These are phyloP conservation scores for Masnerella sp. DNA, from an alignment of 2,888 invertebrate genomes.

Conservation along the genomic window DNA sequence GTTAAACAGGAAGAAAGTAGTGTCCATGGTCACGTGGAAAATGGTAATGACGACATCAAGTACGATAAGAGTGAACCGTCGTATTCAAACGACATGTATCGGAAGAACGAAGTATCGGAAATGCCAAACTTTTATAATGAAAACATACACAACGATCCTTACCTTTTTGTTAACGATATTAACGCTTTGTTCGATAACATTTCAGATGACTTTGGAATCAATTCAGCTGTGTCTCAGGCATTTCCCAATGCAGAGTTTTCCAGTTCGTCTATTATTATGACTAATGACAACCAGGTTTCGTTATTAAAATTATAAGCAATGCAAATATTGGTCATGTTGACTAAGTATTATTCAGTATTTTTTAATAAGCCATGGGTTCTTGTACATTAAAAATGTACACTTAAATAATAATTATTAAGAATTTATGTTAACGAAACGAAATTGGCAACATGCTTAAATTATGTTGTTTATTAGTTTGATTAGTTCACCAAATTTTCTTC, in stretches of 20 bases:
- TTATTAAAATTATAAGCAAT: conserved; percentile 46
- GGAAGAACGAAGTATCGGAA: conserved; percentile 29
- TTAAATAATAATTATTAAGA: too few species aligned
- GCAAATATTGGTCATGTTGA: neutral
- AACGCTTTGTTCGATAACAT: conserved; percentile 44
- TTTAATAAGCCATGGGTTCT: too few species aligned
- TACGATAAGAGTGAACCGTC: conserved; percentile 22
- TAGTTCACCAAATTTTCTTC: too few species aligned
- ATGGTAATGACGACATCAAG: conserved; percentile 3
- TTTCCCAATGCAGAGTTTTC: conserved; percentile 44
- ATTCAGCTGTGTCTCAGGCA: conserved; percentile 34
- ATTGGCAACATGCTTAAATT: too few species aligned
- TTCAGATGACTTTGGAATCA: conserved; percentile 42
- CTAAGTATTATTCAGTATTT: too few species aligned
- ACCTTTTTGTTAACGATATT: conserved; percentile 44
- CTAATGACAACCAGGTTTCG: conserved; percentile 46
- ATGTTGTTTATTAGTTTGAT: too few species aligned
- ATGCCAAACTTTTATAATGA: conserved; percentile 36
- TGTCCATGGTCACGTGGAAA: neutral
- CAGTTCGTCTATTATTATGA: conserved; percentile 46
- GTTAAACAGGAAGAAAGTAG: conserved; percentile 8
- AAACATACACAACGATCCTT: conserved; percentile 34
- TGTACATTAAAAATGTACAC: too few species aligned
- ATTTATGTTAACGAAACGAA: too few species aligned
- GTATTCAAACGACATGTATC: conserved; percentile 32